Evolutionary conservation across 2,888 invertebrate genomes (phyloP), one percentile per base, ranked within the genome.

Genomic region (Platycnemis pennipes): DNA sequence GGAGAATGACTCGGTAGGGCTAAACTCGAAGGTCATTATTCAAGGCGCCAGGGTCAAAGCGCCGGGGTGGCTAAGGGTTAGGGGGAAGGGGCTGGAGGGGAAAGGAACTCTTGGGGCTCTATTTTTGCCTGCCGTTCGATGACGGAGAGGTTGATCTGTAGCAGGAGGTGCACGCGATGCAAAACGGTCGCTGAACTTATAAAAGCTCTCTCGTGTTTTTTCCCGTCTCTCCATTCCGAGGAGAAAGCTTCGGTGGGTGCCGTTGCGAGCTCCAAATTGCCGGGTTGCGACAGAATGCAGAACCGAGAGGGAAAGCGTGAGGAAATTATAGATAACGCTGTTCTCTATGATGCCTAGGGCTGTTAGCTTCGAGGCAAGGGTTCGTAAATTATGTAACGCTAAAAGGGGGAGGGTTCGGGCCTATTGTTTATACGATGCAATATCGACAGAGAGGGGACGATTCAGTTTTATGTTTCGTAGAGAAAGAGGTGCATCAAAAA

Each of bases 151-250:
- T n/a, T 77, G 77, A 77, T 77, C 37, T 63, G 63, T 63, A n/a
- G 63, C 77, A 77, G 77, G 63, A 8, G 77, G 77, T 77, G 77
- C 77, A 77, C 77, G 77, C 77, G 77, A 77, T 77, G 13, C 26
- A 77, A 77, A 77, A 77, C 77, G 77, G 77, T 77, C 77, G 77
- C 77, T 77, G 77, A 77, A 77, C 77, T 77, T 16, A 11, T 77
- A 31, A 22, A 63, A 26, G 56, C 19, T 37, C 77, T 37, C 37
- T 22, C 4, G 63, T n/a, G 22, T 63, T n/a, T 4, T 63, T 37
- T 26, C n/a, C 26, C 26, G 13, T 77, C 77, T 37, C 1, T 37
- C 1, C 13, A 2, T 37, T 26, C 37, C 26, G 4, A 69, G 69
- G 13, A 11, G 31, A 13, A 13, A 37, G 13, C 2, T 2, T 31